Percentiles rank a stretch among this genome's conserved stretches.
Conservation (phyloP, 2,113 vertebrate species). For the Sula dactylatra region DNA sequence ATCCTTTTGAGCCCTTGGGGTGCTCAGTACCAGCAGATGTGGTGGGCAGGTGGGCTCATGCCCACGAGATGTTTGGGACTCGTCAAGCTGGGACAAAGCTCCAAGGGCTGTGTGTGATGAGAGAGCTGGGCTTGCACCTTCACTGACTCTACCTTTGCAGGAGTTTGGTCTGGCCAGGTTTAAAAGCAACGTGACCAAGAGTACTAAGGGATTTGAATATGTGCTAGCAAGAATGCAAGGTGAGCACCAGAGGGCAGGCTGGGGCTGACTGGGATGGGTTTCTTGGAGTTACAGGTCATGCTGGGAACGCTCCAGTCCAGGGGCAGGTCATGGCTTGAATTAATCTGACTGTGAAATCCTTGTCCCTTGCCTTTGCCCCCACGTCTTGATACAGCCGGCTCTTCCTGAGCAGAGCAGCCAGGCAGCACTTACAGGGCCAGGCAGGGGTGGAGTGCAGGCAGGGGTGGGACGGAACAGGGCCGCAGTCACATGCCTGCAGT, state of each 20-base stretch:
- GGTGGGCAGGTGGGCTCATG: too few relatives aligned
- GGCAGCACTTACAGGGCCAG: background rate
- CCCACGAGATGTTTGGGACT: background rate
- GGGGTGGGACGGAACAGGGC: background rate
- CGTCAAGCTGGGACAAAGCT: background rate
- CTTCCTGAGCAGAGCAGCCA: background rate
- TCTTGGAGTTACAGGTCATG: background rate
- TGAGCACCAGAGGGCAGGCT: slow-evolving; percentile 49
- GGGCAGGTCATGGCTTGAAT: background rate
- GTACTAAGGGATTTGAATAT: slow-evolving; percentile 94
- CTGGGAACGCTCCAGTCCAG: background rate
- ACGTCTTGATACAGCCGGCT: background rate
- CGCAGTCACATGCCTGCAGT: background rate
- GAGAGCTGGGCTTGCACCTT: background rate
- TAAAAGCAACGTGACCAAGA: slow-evolving; percentile 94
- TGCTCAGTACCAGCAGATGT: too few relatives aligned
- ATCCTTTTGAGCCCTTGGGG: background rate
- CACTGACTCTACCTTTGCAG: slow-evolving; percentile 65
- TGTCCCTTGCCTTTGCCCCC: background rate
- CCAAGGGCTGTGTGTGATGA: background rate
- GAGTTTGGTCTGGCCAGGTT: slow-evolving; percentile 96
- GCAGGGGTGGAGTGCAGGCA: background rate
- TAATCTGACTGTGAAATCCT: background rate
- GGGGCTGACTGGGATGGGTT: background rate
- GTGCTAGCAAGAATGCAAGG: slow-evolving; percentile 94